Percentiles rank a stretch among this genome's conserved stretches.
Evolutionary conservation across 2,797 vertebrate species (phyloP).

Genomic region (Enteromius radiatus): DNA sequence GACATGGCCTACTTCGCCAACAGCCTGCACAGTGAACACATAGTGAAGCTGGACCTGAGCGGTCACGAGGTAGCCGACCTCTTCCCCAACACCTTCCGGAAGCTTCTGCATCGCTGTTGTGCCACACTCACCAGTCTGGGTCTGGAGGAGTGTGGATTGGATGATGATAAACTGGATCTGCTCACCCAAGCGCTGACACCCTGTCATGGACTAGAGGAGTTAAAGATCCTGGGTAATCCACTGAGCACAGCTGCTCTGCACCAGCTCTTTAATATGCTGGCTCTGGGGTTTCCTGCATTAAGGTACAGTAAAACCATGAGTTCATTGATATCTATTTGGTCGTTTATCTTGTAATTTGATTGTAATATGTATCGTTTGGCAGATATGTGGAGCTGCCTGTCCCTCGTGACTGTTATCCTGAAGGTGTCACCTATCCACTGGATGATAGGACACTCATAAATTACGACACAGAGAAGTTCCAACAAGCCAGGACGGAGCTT

Average conservation of each 20-base stretch:
- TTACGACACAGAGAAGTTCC: constrained; percentile 84
- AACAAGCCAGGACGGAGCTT: constrained; percentile 78
- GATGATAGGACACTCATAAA: constrained; percentile 79
- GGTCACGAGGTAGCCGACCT: constrained; percentile 83
- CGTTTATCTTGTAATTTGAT: neutral
- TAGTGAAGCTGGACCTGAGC: constrained; percentile 89
- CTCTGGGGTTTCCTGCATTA: constrained; percentile 77
- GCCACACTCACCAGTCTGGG: constrained; percentile 79
- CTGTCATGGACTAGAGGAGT: constrained; percentile 82
- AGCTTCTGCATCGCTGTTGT: constrained; percentile 85
- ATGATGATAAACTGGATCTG: constrained; percentile 80
- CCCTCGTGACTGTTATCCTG: constrained; percentile 90
- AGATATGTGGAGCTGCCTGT: constrained; percentile 87
- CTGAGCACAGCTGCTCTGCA: constrained; percentile 80
- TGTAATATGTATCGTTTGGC: neutral
- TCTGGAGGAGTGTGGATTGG: constrained; percentile 89
- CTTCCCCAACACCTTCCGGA: constrained; percentile 83
- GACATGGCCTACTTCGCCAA: constrained; percentile 93
- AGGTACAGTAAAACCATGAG: constrained; percentile 57
- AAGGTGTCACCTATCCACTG: constrained; percentile 83
- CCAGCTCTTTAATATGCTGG: constrained; percentile 80
- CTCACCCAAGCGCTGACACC: constrained; percentile 76
- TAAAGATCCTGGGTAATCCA: constrained; percentile 92
- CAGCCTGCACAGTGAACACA: constrained; percentile 83
- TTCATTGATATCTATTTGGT: neutral